Conservation (phyloP, 2,797 vertebrate genomes). For the Scolopax bukidnonensis region DNA sequence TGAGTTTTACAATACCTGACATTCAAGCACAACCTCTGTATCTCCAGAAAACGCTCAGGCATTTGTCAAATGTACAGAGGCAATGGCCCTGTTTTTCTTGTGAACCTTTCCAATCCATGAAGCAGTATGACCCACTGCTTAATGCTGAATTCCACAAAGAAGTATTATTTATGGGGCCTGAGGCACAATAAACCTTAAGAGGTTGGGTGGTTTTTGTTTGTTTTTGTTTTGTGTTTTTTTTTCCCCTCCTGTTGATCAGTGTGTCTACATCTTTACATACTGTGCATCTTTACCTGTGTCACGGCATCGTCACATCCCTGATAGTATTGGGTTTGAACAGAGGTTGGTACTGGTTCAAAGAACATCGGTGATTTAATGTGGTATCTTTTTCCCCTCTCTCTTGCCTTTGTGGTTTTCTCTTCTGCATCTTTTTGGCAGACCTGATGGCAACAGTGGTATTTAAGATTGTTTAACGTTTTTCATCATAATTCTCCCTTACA, state of each 20-base stretch:
- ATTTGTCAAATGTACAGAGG: background rate
- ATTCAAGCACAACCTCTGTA: background rate
- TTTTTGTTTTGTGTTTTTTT: too few species aligned
- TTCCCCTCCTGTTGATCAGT: background rate
- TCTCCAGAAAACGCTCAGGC: background rate
- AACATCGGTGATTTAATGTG: background rate
- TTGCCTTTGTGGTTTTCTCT: background rate
- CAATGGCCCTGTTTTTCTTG: background rate
- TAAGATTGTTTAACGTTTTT: background rate
- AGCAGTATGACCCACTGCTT: background rate
- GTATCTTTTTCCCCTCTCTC: background rate
- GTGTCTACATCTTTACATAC: background rate
- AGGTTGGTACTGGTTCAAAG: background rate
- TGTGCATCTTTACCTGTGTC: background rate
- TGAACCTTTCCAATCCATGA: background rate
- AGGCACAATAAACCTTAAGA: background rate
- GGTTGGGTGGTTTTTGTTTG: too few species aligned
- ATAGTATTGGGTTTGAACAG: background rate
- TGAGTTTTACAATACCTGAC: background rate
- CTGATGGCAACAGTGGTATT: background rate
- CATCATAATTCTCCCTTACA: background rate
- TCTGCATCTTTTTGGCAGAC: background rate
- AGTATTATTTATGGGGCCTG: background rate
- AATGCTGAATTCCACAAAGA: background rate
- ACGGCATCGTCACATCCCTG: background rate